Conservation (phyloP, 2,797 vertebrate species). For the Tangara arthus region DNA sequence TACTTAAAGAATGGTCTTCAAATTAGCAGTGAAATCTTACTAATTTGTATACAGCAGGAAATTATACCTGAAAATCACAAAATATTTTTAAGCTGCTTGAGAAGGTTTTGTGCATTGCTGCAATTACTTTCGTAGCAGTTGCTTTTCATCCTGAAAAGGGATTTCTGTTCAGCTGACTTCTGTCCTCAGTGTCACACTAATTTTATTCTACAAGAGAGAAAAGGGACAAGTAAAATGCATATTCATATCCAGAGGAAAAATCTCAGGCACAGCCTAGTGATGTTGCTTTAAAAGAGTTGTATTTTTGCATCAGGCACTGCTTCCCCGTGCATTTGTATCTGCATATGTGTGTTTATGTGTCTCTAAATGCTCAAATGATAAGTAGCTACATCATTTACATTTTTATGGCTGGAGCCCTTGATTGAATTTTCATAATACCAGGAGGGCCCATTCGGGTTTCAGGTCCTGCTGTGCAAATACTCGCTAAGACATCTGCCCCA, state of each 20-base stretch:
- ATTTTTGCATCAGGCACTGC: not conserved
- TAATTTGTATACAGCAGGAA: not conserved
- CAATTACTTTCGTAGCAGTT: not conserved
- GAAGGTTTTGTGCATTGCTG: not conserved
- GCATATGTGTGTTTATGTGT: not conserved
- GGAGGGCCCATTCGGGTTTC: not conserved
- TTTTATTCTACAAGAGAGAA: not conserved
- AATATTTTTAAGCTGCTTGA: not conserved
- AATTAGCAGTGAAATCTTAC: not conserved
- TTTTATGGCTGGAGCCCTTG: conserved; percentile 18
- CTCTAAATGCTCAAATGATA: not conserved
- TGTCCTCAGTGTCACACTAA: not conserved
- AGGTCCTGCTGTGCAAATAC: conserved; percentile 8
- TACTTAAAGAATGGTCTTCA: not conserved
- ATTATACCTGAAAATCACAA: not conserved
- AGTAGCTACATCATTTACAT: conserved; percentile 31
- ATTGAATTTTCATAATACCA: conserved; percentile 49
- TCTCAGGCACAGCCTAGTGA: not conserved
- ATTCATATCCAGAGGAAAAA: not conserved
- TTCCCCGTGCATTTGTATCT: not conserved
- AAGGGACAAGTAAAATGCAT: not conserved
- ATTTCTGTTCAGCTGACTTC: not conserved
- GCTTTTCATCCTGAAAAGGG: not conserved
- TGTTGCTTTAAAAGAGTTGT: not conserved
- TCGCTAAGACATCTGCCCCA: not conserved